Evolutionary conservation across 2,888 invertebrate genomes (phyloP), one percentile per base, ranked within the genome.

Genomic region (Pandemis cinnamomeana): DNA sequence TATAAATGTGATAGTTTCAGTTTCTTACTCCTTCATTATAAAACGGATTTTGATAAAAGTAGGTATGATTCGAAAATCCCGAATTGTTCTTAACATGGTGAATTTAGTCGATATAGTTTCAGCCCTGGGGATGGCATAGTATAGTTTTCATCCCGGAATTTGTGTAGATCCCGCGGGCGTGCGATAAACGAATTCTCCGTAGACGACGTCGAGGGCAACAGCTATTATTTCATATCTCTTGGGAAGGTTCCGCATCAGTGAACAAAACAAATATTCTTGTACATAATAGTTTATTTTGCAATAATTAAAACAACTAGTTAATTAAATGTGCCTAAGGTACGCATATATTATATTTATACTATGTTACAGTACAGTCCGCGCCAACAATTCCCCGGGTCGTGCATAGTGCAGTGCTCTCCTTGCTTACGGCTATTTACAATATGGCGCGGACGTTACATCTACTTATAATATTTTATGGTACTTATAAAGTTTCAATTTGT

Each of bases 381-480:
- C 88, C 86, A 78, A 76, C 93, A 94, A 93, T 93, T 93, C 93
- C 93, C 88, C 83, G 80, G 79, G 72, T 87, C 82, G 93, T 93
- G 93, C 93, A 93, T 90, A 83, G 76, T 91, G 91, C 93, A 93
- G 93, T 89, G 82, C 80, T 81, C 82, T 75, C 77, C 80, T 81
- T 80, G 78, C 74, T 81, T 71, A 75, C 79, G 71, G 76, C 72
- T 91, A 91, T 91, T 72, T 91, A 91, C 91, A 91, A 74, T 79
- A 78, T 77, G 86, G 82, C 88, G 86, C 90, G 87, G 85, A 80
- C 71, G 41, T 69, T 72, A 72, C 63, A 44, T 55, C 72, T 76
- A 76, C 68, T 76, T 76, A 76, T 62, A 74, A 51, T 63, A 27
- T 61, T 61, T 27, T 11, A 11, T 58, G 27, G 27, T 27, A 20